Evolutionary conservation across 2,797 vertebrate genomes (phyloP).

Genomic region (Oophaga sylvatica): DNA sequence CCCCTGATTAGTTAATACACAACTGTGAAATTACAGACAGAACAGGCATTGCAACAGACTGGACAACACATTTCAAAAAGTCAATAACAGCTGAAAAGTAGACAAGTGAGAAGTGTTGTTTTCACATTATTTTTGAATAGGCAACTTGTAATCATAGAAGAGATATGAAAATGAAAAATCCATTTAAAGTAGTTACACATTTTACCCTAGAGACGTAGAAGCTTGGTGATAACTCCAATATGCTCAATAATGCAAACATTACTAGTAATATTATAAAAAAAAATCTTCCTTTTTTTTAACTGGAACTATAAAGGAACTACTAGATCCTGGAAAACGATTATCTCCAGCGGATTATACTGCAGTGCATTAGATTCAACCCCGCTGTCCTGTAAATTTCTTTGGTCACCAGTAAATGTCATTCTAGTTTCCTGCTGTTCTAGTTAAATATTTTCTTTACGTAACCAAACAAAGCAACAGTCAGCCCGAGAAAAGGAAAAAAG

Average conservation of each 20-base stretch:
- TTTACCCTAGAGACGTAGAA: neutral
- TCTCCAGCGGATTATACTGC: neutral
- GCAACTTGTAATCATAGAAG: no score
- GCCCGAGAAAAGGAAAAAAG: neutral
- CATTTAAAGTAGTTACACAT: no score
- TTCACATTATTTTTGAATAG: no score
- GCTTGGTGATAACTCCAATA: neutral
- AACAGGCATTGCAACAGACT: no score
- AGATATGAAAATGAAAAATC: no score
- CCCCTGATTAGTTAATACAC: no score
- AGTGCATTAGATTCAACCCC: neutral
- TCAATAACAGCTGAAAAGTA: no score
- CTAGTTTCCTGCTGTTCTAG: constrained; percentile 6
- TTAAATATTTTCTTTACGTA: neutral
- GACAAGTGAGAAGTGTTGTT: no score
- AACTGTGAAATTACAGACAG: no score
- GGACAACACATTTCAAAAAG: no score
- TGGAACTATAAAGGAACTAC: neutral
- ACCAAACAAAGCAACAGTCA: neutral
- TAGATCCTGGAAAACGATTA: neutral
- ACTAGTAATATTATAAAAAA: neutral
- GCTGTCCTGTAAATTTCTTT: neutral
- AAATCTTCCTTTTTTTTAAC: no score
- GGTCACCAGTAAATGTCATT: constrained; percentile 21
- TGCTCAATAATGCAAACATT: neutral